Conservation (phyloP, 1,140 invertebrate species). For the Myzus persicae region DNA sequence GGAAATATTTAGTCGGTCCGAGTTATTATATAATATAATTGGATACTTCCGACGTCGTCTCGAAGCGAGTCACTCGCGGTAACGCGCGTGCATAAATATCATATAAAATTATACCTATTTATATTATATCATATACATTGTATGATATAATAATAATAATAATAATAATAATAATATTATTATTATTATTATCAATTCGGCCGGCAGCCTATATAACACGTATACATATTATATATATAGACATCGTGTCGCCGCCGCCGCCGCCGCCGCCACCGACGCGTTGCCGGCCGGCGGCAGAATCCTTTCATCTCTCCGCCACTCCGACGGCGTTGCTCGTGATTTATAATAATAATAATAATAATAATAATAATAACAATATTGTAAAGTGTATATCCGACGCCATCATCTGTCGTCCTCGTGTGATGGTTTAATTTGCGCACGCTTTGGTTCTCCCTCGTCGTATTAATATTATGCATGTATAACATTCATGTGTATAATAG, state of each 20-base stretch:
- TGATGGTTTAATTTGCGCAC: background rate
- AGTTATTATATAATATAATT: too few relatives aligned
- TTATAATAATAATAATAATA: background rate
- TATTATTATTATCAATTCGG: background rate
- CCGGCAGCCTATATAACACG: background rate
- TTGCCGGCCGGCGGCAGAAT: background rate
- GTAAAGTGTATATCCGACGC: background rate
- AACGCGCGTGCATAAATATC: background rate
- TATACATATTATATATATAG: background rate
- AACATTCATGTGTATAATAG: background rate
- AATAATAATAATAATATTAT: background rate
- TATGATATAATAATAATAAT: too few relatives aligned
- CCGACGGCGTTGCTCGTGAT: background rate
- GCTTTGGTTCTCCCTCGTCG: background rate
- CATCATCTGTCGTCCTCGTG: constrained; percentile 11
- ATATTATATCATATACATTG: background rate
- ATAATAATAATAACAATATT: constrained; percentile 4
- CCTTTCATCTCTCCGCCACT: background rate
- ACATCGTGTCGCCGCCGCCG: background rate
- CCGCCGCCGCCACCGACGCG: background rate
- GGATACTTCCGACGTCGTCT: background rate
- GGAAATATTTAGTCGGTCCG: background rate
- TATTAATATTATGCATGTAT: background rate
- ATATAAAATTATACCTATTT: background rate
- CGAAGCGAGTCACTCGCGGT: background rate